Evolutionary conservation across 2,888 invertebrate species (phyloP), one percentile per base, ranked within the genome.

Genomic region (Leptopilina syphax): DNA sequence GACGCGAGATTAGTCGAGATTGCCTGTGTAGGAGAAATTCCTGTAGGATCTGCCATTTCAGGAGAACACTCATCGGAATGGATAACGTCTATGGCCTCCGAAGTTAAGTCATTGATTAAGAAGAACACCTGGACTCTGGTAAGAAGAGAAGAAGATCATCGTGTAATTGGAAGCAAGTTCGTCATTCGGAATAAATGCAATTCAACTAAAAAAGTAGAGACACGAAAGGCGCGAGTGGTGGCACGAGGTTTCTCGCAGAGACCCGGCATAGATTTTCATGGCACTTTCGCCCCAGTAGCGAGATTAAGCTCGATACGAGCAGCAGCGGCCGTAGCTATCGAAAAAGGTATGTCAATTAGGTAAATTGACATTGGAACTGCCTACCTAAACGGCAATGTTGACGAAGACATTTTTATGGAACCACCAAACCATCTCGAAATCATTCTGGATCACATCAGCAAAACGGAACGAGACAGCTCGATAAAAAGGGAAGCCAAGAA

Each of bases 211-310:
- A 24, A 65, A 41, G 34, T 80, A 5, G 50, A 76, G 7, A 70
- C 66, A 44, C 68, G 77, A 18, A 78, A 81, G 66, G 81, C 79
- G 5, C 73, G 80, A 2, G 57, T 80, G 13, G 81, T 81, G 12
- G 81, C 79, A 4, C 57, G 77, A 13, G 80, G 80, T 12, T 82
- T 78, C 54, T 24, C 70, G 4, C 73, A 79, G 57, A 50, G 47
- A 65, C 77, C 77, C 0, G 81, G 79, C 12, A 67, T 68, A 9
- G 81, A 81, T 10, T 81, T 77, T 24, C 65, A 77, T 6, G 80
- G 77, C 8, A 80, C 80, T 3, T 79, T 77, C 13, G 65, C 79
- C n/a, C 79, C 79, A 3, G 73, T 79, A 50, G 73, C 65, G 5
- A 65, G 73, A n/a, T n/a, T 57, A 5, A 57, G 57, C 1, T 57